These are phyloP conservation scores for Lithobates sylvaticus DNA, from an alignment of 2,797 vertebrate genomes.

Conservation along the genomic window DNA sequence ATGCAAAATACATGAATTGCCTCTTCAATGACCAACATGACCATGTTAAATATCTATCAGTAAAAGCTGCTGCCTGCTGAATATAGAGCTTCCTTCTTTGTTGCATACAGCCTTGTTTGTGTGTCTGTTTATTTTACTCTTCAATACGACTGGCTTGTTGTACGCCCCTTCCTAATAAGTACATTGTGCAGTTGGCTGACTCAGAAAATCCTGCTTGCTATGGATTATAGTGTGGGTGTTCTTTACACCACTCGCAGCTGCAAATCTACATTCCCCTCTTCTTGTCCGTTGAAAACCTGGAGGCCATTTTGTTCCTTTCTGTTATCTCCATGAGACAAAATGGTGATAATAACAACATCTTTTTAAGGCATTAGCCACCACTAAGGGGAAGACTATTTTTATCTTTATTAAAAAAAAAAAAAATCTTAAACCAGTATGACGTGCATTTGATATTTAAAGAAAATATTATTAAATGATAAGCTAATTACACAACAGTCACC, in stretches of 20 bases:
- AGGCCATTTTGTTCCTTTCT: constrained; percentile 26
- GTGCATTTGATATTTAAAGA: background rate
- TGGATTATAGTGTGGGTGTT: constrained; percentile 49
- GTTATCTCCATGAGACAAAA: background rate
- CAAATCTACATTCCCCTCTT: constrained; percentile 5
- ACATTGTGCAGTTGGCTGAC: constrained; percentile 34
- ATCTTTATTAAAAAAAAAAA: background rate
- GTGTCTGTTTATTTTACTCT: constrained; percentile 15
- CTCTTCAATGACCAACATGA: constrained; percentile 4
- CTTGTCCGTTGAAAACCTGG: constrained; percentile 37
- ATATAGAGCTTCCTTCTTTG: background rate
- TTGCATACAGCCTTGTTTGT: background rate
- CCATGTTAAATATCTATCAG: background rate
- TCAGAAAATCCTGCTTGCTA: constrained; percentile 32
- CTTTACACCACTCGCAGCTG: constrained; percentile 25
- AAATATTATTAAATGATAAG: background rate
- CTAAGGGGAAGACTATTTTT: background rate
- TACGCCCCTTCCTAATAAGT: constrained; percentile 10
- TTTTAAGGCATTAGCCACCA: background rate
- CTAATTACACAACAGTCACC: background rate
- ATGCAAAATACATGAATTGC: constrained; percentile 13
- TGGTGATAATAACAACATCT: constrained; percentile 5
- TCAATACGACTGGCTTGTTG: constrained; percentile 12
- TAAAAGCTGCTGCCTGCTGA: background rate
- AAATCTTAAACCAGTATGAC: background rate